Evolutionary conservation across 2,888 invertebrate genomes (phyloP), one percentile per base, ranked within the genome.

Genomic region (Portevinia maculata): DNA sequence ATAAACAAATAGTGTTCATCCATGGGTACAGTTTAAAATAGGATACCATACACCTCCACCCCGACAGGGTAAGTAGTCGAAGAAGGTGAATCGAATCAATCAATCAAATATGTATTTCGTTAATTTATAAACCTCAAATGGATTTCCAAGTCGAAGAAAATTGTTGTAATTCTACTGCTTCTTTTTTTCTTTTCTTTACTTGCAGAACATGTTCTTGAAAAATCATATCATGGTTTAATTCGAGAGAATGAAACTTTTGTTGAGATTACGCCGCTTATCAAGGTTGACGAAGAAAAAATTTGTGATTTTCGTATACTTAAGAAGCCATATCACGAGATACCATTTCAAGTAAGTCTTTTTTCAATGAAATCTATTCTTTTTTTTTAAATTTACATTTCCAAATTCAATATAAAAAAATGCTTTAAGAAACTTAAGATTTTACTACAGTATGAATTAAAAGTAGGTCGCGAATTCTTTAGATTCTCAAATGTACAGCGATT

Each of bases 191-290:
- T 9, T 13, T 32, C 34, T 39, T 24, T 37, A n/a, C n/a, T 37
- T 85, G 46, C 70, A 90, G 91, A 90, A 84, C 88, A 88, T 74
- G 88, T 90, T 89, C 93, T 96, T 46, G 96, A 97, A 88, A 96
- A 96, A 87, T 97, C 97, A 84, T 98, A 97, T 92, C 97, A 97
- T 89, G 98, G 97, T 37, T 92, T 98, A 90, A 96, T 98, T 88
- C 95, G 96, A 87, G 98, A 98, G 92, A 97, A 97, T 91, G 97
- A 97, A 91, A 96, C 97, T 62, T 92, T 96, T 86, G 97, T 98
- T 86, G 97, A 97, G 91, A 96, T 97, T 88, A 97, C 97, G 84
- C 97, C 97, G n/a, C 93, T 95, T 86, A 97, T 98, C 89, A 93
- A 96, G 87, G 97, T 97, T 62, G 92, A 95, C 48, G 96, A 96